These are phyloP conservation scores for Propithecus deckenii DNA, from an alignment of 2,797 vertebrate genomes.

Conservation along the genomic window DNA sequence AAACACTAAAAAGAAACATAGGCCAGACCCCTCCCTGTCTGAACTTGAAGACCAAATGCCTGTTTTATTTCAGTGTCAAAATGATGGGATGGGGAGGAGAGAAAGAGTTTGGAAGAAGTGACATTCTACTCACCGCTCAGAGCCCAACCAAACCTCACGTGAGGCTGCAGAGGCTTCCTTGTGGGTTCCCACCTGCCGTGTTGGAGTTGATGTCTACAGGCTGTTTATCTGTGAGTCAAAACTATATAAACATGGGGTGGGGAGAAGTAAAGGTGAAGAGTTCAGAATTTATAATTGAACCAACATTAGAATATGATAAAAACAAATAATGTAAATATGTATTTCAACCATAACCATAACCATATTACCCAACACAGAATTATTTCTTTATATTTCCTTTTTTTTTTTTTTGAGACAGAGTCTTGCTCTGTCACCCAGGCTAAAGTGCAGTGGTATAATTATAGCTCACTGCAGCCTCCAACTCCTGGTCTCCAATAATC, in stretches of 20 bases:
- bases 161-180: not conserved
- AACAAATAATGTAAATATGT: not conserved
- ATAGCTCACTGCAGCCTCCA: not conserved
- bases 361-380: not conserved
- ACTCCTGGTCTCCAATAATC: not conserved
- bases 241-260: not conserved
- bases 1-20: not conserved
- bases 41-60: not conserved
- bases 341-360: not conserved
- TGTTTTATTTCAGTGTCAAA: not conserved
- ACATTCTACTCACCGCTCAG: not conserved
- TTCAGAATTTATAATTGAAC: not conserved
- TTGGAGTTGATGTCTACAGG: not conserved
- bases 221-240: not conserved
- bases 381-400: not conserved
- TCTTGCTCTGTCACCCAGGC: not conserved
- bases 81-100: not conserved
- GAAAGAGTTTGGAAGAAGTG: not conserved
- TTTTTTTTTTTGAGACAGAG: not conserved
- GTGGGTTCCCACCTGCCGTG: not conserved
- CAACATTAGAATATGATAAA: not conserved
- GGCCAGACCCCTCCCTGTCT: not conserved
- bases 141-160: not conserved
- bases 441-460: not conserved
- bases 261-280: not conserved